phyloP scores from a whole-genome alignment of 2,113 vertebrate genomes.

The Ovis canadensis region DNA sequence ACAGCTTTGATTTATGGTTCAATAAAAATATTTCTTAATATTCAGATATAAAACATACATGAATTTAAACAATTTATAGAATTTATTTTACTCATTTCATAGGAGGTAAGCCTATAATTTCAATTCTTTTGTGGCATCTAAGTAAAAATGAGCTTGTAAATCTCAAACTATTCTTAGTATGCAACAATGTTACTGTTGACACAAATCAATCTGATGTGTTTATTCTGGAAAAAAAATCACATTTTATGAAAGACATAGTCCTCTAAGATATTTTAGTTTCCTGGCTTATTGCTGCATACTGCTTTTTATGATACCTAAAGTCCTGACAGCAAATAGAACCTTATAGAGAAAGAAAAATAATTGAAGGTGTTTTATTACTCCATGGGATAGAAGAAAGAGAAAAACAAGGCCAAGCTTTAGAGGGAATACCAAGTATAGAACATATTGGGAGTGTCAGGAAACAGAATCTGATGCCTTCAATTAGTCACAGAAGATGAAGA shows the following conservation, averaged over 20 bases:
- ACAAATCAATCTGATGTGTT: not conserved
- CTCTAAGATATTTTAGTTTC: not conserved
- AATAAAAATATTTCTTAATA: not conserved
- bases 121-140: not conserved
- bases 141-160: not conserved
- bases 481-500: not conserved
- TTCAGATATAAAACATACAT: not conserved
- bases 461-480: not conserved
- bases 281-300: not conserved
- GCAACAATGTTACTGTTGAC: not conserved
- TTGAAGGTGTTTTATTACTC: not conserved
- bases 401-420: not conserved
- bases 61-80: not conserved
- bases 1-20: not conserved
- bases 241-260: not conserved
- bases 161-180: not conserved
- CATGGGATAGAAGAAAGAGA: not conserved
- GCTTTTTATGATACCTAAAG: not conserved
- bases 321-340: not conserved
- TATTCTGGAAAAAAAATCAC: not conserved
- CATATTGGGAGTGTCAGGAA: not conserved
- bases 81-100: not conserved
- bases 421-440: not conserved
- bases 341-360: not conserved
- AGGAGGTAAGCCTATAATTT: not conserved